Evolutionary conservation across 2,888 invertebrate species (phyloP), one percentile per base, ranked within the genome.

Genomic region (Chloroclystis v-ata): DNA sequence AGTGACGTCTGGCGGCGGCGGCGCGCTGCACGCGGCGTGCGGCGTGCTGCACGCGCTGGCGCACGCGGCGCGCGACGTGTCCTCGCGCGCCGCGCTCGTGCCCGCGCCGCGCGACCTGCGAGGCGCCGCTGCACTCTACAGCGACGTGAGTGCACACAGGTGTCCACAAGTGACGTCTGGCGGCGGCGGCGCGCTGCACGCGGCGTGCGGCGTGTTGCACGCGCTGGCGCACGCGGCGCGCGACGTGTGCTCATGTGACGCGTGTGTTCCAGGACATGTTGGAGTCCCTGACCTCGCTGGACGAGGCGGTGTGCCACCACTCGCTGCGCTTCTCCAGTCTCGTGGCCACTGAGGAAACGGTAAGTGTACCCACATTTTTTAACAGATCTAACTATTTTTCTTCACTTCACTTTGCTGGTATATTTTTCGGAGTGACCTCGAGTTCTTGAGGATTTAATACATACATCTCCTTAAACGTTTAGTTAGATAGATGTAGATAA

Each of bases 221-320:
- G 50, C 26, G 6, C 25, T 2, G 1, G 37, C 4, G 37, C 12
- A 25, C 25, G 4, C 24, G n/a, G n/a, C n/a, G n/a, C n/a, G n/a
- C 24, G 57, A 50, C 10, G 55, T 57, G n/a, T 43, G 59, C 30
- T 49, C 47, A 11, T 13, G 43, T 26, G 60, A 61, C 46, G 49
- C 54, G 39, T 38, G 26, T 9, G 56, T 58, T 20, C 38, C 57
- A 8, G 52, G 83, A 69, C 1, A 43, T 83, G n/a, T 5, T 68
- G 9, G 6, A 52, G 1, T 63, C 66, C 0, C 78, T 76, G 43
- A 69, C 75, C 20, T 71, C 63, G 26, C 20, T 82, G 11, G 72
- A 75, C 1, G 64, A 62, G 1, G 62, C 65, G 0, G 41, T 79
- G 1, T 57, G 52, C 13, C 62, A 67, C 1, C 73, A 80, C 47